These are phyloP conservation scores for Chaetorhynchus papuensis DNA, from an alignment of 2,113 vertebrate species.

Conservation along the genomic window DNA sequence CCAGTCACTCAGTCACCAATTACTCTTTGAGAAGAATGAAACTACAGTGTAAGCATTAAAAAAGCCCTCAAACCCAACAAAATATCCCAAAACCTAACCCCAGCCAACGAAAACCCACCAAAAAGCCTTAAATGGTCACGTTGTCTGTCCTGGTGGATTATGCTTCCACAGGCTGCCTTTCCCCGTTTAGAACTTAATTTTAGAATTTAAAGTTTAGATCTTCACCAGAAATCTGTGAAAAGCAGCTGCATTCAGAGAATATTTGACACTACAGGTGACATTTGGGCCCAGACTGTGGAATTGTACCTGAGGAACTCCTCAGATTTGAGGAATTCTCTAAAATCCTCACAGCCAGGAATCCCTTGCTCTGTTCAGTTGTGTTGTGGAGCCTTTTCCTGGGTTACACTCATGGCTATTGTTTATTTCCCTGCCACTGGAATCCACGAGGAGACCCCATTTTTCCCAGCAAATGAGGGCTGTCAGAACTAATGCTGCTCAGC, in stretches of 20 bases:
- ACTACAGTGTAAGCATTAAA: not conserved
- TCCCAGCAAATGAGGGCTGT: not conserved
- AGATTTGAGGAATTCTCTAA: rapidly evolving
- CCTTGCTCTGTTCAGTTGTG: not conserved
- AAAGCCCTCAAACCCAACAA: not conserved
- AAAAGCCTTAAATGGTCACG: not conserved
- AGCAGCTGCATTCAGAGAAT: not conserved
- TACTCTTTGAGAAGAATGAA: not conserved
- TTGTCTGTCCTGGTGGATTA: not conserved
- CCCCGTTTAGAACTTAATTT: not conserved
- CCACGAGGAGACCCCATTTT: not conserved
- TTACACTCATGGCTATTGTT: not conserved
- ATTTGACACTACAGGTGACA: not conserved
- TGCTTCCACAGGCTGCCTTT: not conserved
- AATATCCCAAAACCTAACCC: not conserved
- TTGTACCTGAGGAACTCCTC: not conserved
- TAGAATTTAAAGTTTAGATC: not conserved
- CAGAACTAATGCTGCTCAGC: not conserved
- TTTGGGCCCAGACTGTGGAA: not conserved
- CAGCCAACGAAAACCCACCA: not conserved
- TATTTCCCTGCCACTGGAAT: not conserved
- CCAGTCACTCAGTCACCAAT: not conserved
- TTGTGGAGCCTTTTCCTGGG: not conserved
- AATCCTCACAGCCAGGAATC: not conserved
- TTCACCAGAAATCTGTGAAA: not conserved